phyloP scores from a whole-genome alignment of 2,113 vertebrate genomes.

The Probosciger aterrimus region DNA sequence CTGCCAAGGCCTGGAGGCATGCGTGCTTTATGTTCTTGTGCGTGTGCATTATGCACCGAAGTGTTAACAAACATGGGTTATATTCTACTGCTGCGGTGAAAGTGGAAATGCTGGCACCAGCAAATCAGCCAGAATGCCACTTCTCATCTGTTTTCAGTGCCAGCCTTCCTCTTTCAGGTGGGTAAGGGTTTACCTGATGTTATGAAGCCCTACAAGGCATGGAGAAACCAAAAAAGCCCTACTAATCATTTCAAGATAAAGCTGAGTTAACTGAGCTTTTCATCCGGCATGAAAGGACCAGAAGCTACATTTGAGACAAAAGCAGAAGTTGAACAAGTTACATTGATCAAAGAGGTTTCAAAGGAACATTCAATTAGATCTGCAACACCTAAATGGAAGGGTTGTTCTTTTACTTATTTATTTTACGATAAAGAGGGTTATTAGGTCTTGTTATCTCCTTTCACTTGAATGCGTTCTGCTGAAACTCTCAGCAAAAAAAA shows the following conservation, averaged over 20 bases:
- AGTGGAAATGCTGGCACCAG: background rate
- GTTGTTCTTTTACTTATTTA: constrained; percentile 46
- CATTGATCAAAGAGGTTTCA: constrained; percentile 33
- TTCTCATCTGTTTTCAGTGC: background rate
- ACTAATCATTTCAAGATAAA: background rate
- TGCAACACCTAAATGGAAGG: constrained; percentile 41
- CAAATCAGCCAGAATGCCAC: background rate
- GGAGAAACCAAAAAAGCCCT: background rate
- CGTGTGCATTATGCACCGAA: background rate
- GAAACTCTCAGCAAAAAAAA: constrained; percentile 31
- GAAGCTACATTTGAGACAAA: constrained; percentile 52
- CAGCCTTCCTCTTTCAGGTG: background rate
- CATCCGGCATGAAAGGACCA: background rate
- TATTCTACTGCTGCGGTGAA: background rate
- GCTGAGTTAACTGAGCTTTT: background rate
- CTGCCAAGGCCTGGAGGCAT: background rate
- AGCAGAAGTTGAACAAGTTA: constrained; percentile 49
- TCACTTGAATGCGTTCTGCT: constrained; percentile 28
- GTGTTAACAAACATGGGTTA: background rate
- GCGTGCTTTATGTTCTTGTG: background rate
- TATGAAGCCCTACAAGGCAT: background rate
- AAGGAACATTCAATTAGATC: constrained; percentile 33
- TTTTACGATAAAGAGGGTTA: constrained; percentile 18
- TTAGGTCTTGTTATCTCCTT: constrained; percentile 44
- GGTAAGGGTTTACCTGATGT: background rate